Base-by-base conservation (phyloP, 2,888 invertebrate species). In the Sylvicola fuscatus region DNA sequence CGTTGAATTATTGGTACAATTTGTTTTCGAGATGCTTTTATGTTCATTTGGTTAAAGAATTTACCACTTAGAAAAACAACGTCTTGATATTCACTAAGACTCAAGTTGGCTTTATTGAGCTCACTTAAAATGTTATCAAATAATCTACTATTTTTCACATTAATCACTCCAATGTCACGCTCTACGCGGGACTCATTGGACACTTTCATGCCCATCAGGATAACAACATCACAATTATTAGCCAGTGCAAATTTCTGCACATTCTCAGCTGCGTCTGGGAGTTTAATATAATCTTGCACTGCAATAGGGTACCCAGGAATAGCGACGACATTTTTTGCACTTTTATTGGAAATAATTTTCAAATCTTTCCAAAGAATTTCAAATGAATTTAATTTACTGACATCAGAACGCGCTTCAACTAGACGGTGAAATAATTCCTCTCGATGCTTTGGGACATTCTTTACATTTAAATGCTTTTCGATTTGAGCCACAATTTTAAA, bases 321-420 rank as follows among this genome's bases (percentile, higher is more conserved):
- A 1, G 67, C 67, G 13, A 73, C 55, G 34, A 34, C 52, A 47
- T 65, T 62, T 0, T 61, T 66, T 10, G 63, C 56, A 14, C 61
- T 47, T 0, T 65, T 51, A 26, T 65, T 62, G 3, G 62, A 63
- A 1, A 76, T 51, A 1, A 73, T 48, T 61, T 89, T 89, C 34
- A 76, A 56, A 49, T 89, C 89, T 51, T 78, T 82, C 37, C 67
- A 63, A 10, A 89, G 53, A 3, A 89, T 57, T 47, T 86, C 78
- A 1, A 62, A 56, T 0, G 72, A 58, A 0, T 66, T 65, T n/a
- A 89, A 55, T 1, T 48, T 41, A 0, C 70, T 67, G 0, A 82
- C 65, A 48, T 84, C 73, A 29, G 66, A 64, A 36, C 79, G 70
- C 0, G 79, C 81, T 1, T 50, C 45, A 35, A 73, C 60, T 3